Evolutionary conservation across 2,113 vertebrate genomes (phyloP), one percentile per base, ranked within the genome.

Genomic region (Leucopternis melanops): DNA sequence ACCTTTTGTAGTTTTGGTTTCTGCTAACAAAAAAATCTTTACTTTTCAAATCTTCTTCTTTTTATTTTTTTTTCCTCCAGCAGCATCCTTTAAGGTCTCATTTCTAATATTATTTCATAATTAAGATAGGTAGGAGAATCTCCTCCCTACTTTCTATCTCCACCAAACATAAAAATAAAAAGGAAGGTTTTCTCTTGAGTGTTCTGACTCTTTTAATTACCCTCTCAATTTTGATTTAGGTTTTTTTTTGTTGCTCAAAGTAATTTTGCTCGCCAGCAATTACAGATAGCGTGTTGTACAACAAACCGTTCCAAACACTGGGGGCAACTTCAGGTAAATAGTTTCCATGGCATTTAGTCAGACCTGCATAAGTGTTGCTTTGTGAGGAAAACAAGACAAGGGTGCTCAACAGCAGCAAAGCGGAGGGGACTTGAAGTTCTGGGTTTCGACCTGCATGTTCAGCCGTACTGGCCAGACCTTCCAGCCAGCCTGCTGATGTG

Each of bases 341-440:
- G 90, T 96, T 96, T 88, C 92, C 88, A 88, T 89, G 94, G 80
- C 52, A 27, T 92, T 92, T 67, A 92, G 59, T 74, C 54, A 81
- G 63, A 87, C 62, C 67, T 83, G 55, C 69, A 36, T 50, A 93
- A 91, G 52, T 90, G 79, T 72, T 88, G 34, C 74, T 86, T 86
- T 66, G 82, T 31, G 62, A 94, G 54, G 27, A 83, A 88, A 79
- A 59, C 59, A 91, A 83, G 59, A 67, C 12, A 7, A 88, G 61
- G 38, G 25, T 59, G 69, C 12, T 54, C 44, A 65, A 77, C 47
- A 90, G 36, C 67, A 94, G 49, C 50, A 85, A 66, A 87, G 10
- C 16, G 49, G 42, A 47, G 32, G 54, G 18, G 25, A 82, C 15
- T 66, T 49, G 25, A 32, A 44, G 20, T 82, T 80, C 36, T 88